Percentiles rank a stretch among this genome's conserved stretches.
These are phyloP conservation scores for Pseudococcus jackbeardsleyi DNA, from an alignment of 2,888 invertebrate genomes.

Conservation along the genomic window DNA sequence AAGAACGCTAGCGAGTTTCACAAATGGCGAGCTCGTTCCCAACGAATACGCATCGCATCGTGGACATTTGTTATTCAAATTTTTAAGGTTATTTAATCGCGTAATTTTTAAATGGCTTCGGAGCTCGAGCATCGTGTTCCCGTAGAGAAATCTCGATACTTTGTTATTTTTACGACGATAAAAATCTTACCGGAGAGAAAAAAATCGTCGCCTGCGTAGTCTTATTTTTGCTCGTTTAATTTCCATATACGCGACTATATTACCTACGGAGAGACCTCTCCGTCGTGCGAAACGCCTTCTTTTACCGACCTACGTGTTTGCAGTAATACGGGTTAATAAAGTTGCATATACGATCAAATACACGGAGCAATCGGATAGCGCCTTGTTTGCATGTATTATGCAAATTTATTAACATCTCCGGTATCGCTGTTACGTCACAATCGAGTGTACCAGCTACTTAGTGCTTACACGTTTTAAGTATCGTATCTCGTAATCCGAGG, in stretches of 20 bases:
- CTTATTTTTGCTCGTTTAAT: background rate
- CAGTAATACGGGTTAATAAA: slow-evolving; percentile 35
- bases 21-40: background rate
- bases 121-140: background rate
- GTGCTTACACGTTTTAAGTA: background rate
- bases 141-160: slow-evolving; percentile 31
- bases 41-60: background rate
- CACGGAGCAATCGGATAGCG: slow-evolving; percentile 21
- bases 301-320: background rate
- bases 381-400: slow-evolving; percentile 35
- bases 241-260: background rate
- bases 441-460: background rate
- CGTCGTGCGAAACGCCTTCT: background rate
- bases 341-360: slow-evolving; percentile 4
- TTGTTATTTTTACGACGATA: slow-evolving; percentile 43
- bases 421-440: slow-evolving; percentile 26
- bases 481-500: background rate
- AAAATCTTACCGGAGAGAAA: slow-evolving; percentile 9
- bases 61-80: slow-evolving; percentile 40
- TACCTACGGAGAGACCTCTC: background rate
- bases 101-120: slow-evolving; percentile 34
- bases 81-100: slow-evolving; percentile 40
- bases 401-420: slow-evolving; percentile 38
- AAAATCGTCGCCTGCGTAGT: background rate
- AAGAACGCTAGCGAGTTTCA: slow-evolving; percentile 4